Evolutionary conservation across 2,797 vertebrate species (phyloP).

Genomic region (Heliangelus exortis): DNA sequence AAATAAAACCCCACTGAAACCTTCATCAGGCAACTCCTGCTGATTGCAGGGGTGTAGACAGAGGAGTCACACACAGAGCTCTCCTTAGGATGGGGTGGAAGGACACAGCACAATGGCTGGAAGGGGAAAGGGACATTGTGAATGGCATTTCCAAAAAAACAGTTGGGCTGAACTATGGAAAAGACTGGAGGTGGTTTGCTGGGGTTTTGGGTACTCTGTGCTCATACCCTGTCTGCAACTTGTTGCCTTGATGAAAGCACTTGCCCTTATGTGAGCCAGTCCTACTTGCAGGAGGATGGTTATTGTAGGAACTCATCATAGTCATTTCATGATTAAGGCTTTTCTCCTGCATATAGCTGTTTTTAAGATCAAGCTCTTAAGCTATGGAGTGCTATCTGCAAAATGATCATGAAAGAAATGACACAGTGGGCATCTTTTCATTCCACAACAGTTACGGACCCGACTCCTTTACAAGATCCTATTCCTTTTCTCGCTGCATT

Average conservation of each 20-base stretch:
- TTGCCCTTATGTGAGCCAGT: neutral
- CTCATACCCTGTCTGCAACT: neutral
- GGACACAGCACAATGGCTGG: neutral
- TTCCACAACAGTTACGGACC: neutral
- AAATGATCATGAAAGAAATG: neutral
- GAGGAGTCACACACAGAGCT: neutral
- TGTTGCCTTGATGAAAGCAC: neutral
- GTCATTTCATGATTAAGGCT: fast-evolving
- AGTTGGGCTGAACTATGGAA: neutral
- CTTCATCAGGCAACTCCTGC: neutral
- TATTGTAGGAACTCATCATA: neutral
- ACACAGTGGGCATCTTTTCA: neutral
- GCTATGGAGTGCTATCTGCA: neutral
- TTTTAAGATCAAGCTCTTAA: neutral
- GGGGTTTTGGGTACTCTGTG: neutral
- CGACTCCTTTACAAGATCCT: neutral
- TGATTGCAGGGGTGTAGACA: neutral
- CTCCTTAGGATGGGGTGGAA: neutral
- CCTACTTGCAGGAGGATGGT: neutral
- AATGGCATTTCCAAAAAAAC: neutral
- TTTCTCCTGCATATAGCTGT: neutral
- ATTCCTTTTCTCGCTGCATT: neutral
- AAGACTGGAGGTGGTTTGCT: neutral
- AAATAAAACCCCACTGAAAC: neutral
- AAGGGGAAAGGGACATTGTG: neutral